Base-by-base conservation (phyloP, 2,113 vertebrate species). In the Oryzias woworae region DNA sequence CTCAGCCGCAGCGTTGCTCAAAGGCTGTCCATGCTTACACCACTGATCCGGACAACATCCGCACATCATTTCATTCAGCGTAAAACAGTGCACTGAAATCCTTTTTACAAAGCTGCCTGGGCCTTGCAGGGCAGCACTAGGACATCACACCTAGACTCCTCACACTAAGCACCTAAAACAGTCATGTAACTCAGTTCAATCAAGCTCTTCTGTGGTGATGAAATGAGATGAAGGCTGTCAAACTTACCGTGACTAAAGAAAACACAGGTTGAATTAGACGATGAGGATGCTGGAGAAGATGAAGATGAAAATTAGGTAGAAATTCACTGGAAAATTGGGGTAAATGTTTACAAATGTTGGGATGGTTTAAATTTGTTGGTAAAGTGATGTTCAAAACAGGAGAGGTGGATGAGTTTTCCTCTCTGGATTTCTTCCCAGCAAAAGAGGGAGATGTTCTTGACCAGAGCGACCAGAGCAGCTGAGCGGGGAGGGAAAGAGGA, bases 401-500 rank as follows among this genome's bases (percentile, higher is more conserved):
- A 60, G 61, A 73, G 60, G 62, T 12, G 0, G 67, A 66, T 58
- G 69, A 61, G 71, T 61, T 72, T 28, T 58, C 69, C 62, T 77
- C 71, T 68, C 18, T 76, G 53, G 47, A 43, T 31, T 61, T 69
- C 73, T 75, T 53, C 62, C 66, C 41, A 73, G 71, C 14, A 16
- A 77, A 85, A 73, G 56, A 84, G 59, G 58, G 68, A 69, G 80
- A 81, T 57, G 59, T 36, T 80, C 70, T 56, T 58, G 49, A 76
- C 54, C 42, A 4, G 1, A 45, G 10, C 18, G 46, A 24, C 41
- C 57, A 51, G 46, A 58, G 66, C 55, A 54, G 45, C 23, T 31
- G 42, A 18, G 45, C 49, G 31, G 60, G 55, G 18, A 50, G 42
- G 26, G 43, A 55, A 14, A 16, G 14, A 20, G 18, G 41, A 0